Conservation (phyloP, 2,888 invertebrate species). For the Acanthococcus lagerstroemiae region DNA sequence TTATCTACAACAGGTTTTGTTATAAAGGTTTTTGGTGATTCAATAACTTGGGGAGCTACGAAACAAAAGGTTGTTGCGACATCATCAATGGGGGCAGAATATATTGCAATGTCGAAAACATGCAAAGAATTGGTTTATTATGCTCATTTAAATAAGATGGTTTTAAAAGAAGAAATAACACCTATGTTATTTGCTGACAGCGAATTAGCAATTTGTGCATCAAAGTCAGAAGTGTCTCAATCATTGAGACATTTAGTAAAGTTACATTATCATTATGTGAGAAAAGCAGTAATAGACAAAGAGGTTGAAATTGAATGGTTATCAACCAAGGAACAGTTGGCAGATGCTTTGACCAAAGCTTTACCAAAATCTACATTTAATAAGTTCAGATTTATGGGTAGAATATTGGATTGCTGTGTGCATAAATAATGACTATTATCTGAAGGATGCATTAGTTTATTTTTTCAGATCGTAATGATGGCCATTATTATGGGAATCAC, state of each 20-base stretch:
- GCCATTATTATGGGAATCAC: too few species aligned
- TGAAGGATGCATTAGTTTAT: too few species aligned
- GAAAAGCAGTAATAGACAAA: not conserved
- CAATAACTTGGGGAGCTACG: not conserved
- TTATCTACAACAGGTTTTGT: not conserved
- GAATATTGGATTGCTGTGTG: too few species aligned
- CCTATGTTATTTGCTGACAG: not conserved
- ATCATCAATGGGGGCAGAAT: not conserved
- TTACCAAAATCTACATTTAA: too few species aligned
- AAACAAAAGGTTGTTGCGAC: not conserved
- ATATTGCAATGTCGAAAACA: not conserved
- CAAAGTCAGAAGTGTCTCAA: not conserved
- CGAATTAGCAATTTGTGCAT: not conserved
- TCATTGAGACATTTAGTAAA: not conserved
- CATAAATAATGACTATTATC: too few species aligned
- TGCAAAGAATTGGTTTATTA: not conserved
- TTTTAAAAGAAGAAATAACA: not conserved
- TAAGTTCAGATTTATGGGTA: too few species aligned
- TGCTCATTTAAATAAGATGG: not conserved
- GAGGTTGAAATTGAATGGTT: not conserved
- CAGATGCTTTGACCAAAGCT: too few species aligned
- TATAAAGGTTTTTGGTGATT: not conserved
- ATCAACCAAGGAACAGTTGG: not conserved
- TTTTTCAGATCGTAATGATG: too few species aligned
- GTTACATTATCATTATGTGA: not conserved